Base-by-base conservation (phyloP, 1,140 invertebrate genomes). In the Hyles euphorbiae region DNA sequence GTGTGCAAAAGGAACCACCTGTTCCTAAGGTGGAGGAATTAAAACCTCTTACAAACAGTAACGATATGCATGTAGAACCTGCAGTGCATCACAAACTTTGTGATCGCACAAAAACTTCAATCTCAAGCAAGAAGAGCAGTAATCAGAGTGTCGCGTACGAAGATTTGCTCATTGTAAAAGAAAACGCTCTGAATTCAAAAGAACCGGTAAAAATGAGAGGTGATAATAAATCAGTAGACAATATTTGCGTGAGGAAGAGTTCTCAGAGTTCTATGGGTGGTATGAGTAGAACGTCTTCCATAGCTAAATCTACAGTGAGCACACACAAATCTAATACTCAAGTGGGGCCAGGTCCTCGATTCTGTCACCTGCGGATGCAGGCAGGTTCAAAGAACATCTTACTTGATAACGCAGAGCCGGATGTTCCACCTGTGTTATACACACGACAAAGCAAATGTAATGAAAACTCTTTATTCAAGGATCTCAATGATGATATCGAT, bases 321-420 rank as follows among this genome's bases (percentile, higher is more conserved):
- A 87, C 84, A 22, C 84, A 88, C 51, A 88, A 83, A 56, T 88
- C 81, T 34, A 89, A 85, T 46, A 85, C 81, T 48, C 85, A 87
- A 68, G 87, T 90, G 0, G 89, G 88, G 34, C 88, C 87, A 6
- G 93, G 93, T 6, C 93, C 94, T 0, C 90, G 94, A 59, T 93
- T 93, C 63, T 95, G 94, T 71, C 92, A 94, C 6, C 90, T 95
- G 64, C 87, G 93, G 34, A 89, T 95, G 56, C 94, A 94, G 65
- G 91, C 91, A 2, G 94, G 93, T 0, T 94, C 94, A 5, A 95
- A 93, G 71, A 96, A 95, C 76, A 95, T 95, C 68, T 79, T 95
- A 2, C 76, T 96, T 7, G 94, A 95, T 77, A 95, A 95, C 72
- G 92, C 92, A 12, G 92, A 93, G 55, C 92, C 92, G 40, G 92